phyloP scores from a whole-genome alignment of 2,888 invertebrate species.

The Minunthozetes semirufus region DNA sequence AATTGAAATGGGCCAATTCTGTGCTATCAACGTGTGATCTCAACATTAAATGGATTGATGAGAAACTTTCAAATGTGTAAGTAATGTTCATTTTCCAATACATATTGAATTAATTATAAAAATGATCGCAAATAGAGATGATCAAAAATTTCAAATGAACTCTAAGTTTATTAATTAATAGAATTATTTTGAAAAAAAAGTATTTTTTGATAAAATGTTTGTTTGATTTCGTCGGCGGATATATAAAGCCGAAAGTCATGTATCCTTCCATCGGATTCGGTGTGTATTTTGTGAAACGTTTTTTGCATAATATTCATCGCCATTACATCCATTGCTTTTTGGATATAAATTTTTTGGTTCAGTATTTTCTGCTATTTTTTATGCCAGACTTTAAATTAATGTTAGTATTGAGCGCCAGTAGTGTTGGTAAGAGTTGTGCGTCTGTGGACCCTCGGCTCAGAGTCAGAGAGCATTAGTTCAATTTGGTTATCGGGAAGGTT shows the following conservation, averaged over 20 bases:
- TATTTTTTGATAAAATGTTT: no score
- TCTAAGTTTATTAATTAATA: no score
- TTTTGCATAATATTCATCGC: conserved; percentile 24
- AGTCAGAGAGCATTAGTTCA: conserved; percentile 11
- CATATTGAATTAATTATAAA: no score
- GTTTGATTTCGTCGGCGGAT: no score
- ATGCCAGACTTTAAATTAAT: neutral
- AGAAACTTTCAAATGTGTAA: no score
- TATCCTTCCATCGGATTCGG: neutral
- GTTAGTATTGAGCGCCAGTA: conserved; percentile 1
- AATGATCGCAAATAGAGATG: no score
- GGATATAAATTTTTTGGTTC: neutral
- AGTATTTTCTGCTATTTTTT: neutral
- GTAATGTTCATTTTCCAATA: no score
- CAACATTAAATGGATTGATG: no score
- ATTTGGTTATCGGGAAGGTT: conserved; percentile 21
- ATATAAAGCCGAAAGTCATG: neutral
- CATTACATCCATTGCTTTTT: conserved; percentile 1
- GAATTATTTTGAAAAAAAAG: no score
- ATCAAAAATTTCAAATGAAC: no score
- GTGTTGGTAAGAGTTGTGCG: neutral
- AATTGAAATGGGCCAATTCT: no score
- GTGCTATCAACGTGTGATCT: no score
- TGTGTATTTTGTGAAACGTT: neutral
- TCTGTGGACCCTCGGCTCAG: neutral